Evolutionary conservation across 2,797 vertebrate species (phyloP).

Genomic region (Balearica regulorum): DNA sequence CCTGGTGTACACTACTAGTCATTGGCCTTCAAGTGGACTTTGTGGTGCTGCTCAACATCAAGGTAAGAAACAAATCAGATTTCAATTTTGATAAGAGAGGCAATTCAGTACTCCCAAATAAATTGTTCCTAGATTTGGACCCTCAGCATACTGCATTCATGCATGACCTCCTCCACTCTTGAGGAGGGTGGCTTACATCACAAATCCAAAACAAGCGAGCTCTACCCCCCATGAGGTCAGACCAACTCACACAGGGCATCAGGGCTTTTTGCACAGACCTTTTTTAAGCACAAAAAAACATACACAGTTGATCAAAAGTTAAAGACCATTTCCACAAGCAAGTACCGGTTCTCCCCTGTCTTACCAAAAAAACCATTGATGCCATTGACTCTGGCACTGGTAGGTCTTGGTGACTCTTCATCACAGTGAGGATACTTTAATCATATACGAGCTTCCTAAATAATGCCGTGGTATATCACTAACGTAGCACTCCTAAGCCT

Average conservation of each 20-base stretch:
- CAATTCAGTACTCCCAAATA: not conserved
- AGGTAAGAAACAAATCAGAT: not conserved
- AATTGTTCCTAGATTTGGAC: not conserved
- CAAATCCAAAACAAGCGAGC: not conserved
- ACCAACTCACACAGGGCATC: not conserved
- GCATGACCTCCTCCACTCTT: not conserved
- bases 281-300: not conserved
- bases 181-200: not conserved
- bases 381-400: not conserved
- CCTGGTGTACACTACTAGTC: not conserved
- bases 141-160: not conserved
- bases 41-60: not conserved
- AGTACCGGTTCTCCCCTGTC: not conserved
- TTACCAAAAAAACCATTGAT: accelerated
- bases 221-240: not conserved
- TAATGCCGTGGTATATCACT: accelerated
- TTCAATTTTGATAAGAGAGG: not conserved
- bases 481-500: accelerated
- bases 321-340: not conserved
- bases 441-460: not conserved
- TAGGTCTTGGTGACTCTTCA: not conserved
- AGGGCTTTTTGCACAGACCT: not conserved
- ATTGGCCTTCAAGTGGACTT: not conserved
- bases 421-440: not conserved
- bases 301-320: accelerated